Evolutionary conservation across 1,140 invertebrate genomes (phyloP).

Genomic region (Eueides isabella): DNA sequence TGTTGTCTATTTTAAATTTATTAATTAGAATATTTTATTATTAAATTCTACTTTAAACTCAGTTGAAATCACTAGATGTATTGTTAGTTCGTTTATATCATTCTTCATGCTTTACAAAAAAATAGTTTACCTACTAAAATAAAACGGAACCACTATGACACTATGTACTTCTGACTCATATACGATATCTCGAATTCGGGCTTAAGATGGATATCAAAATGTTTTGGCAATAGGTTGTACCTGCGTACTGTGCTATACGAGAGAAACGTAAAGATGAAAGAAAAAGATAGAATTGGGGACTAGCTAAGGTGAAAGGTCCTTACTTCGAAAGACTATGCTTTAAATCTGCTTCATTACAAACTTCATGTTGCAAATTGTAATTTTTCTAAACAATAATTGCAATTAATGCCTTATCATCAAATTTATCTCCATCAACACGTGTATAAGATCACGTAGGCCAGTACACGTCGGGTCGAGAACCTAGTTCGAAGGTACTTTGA

Average conservation of each 20-base stretch:
- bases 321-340: no score
- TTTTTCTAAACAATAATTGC: background rate
- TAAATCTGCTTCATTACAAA: no score
- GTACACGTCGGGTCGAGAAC: background rate
- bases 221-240: rapidly evolving
- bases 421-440: background rate
- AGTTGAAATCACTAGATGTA: background rate
- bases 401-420: background rate
- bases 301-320: no score
- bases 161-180: background rate
- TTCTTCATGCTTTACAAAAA: background rate
- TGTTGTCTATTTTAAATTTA: background rate
- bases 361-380: background rate
- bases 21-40: background rate
- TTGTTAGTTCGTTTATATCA: background rate
- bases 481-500: background rate
- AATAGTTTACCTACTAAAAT: no score
- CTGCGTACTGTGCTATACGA: background rate
- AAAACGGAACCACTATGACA: no score
- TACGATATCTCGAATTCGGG: background rate
- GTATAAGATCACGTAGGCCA: slow-evolving; percentile 4
- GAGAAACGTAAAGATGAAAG: background rate
- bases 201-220: background rate
- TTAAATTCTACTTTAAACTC: background rate
- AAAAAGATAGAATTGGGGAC: background rate